Evolutionary conservation across 1,140 invertebrate genomes (phyloP).

Genomic region (Temnothorax longispinosus): DNA sequence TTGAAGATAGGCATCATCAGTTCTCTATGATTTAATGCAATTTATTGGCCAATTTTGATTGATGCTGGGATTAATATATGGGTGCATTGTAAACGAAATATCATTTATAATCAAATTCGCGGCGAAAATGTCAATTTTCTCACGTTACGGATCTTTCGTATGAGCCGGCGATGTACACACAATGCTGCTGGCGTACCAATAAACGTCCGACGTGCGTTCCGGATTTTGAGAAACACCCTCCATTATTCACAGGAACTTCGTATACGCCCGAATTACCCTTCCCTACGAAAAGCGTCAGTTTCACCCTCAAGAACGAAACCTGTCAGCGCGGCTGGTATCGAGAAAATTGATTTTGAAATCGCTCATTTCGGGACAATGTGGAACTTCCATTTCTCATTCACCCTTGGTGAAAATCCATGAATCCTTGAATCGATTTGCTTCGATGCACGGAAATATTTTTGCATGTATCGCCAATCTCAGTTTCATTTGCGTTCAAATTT

Average conservation of each 20-base stretch:
- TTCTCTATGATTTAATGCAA: constrained; percentile 28
- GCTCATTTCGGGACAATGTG: constrained; percentile 68
- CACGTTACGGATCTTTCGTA: constrained; percentile 67
- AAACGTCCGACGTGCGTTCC: constrained; percentile 64
- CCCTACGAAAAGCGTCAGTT: constrained; percentile 72
- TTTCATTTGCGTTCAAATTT: constrained; percentile 32
- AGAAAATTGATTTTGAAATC: constrained; percentile 76
- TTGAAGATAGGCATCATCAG: neutral
- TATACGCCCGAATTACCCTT: constrained; percentile 76
- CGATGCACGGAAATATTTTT: constrained; percentile 53
- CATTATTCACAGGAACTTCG: constrained; percentile 82
- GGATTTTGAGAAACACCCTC: constrained; percentile 80
- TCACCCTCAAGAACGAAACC: constrained; percentile 68
- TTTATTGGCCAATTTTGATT: constrained; percentile 2
- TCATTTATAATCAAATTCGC: constrained; percentile 31
- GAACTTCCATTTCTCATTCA: constrained; percentile 60
- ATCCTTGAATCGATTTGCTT: constrained; percentile 25
- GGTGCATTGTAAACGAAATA: constrained; percentile 11
- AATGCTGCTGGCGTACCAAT: constrained; percentile 62
- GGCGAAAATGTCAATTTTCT: constrained; percentile 49
- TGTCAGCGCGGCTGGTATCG: constrained; percentile 63
- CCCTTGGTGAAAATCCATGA: constrained; percentile 32
- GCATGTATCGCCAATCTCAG: neutral
- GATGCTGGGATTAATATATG: constrained; percentile 23
- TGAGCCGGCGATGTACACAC: constrained; percentile 61